phyloP scores from a whole-genome alignment of 1,140 invertebrate genomes.

The Eriosoma lanigerum region DNA sequence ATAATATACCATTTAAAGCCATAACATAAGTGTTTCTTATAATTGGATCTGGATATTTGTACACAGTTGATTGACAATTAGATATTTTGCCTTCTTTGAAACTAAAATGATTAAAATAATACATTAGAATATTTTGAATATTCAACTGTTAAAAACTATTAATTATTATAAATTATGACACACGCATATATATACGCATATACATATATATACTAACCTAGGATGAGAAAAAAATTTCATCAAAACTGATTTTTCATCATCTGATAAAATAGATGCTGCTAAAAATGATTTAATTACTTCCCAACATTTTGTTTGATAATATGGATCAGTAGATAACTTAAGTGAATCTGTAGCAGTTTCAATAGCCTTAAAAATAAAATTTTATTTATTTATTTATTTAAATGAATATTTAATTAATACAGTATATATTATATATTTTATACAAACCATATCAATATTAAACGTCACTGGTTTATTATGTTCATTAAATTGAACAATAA shows the following conservation, averaged over 20 bases:
- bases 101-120: conserved; percentile 57
- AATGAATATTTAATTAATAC: conserved; percentile 19
- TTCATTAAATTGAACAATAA: conserved; percentile 84
- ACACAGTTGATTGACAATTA: conserved; percentile 69
- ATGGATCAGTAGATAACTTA: conserved; percentile 80
- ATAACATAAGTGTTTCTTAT: conserved; percentile 85
- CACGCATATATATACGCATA: too few relatives aligned
- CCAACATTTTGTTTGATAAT: conserved; percentile 90
- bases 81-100: conserved; percentile 74
- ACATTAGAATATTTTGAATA: too few relatives aligned
- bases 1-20: conserved; percentile 71
- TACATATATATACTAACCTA: conserved; percentile 58
- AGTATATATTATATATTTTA: not conserved
- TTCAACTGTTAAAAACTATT: too few relatives aligned
- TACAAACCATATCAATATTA: conserved; percentile 78
- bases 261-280: conserved; percentile 78
- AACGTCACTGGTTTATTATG: conserved; percentile 79
- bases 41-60: conserved; percentile 78
- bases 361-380: conserved; percentile 64
- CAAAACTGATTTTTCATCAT: conserved; percentile 76
- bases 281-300: conserved; percentile 90
- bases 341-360: conserved; percentile 85
- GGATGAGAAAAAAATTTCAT: conserved; percentile 82
- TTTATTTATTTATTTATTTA: too few relatives aligned
- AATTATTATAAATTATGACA: not conserved